Conservation (phyloP, 2,113 vertebrate species). For the Paraplagusia blochii region DNA sequence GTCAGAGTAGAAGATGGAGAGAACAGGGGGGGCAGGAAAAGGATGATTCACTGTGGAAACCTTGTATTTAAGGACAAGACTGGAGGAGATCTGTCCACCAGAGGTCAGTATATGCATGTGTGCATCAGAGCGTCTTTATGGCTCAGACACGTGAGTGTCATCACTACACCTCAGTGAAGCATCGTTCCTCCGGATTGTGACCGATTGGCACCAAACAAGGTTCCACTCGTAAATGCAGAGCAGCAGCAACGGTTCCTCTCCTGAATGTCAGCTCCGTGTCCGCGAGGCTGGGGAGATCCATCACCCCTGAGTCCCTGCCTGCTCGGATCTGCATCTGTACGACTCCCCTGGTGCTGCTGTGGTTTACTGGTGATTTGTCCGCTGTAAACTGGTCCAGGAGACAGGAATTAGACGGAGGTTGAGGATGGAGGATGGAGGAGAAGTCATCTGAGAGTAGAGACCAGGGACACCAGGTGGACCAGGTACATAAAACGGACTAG, state of each 20-base stretch:
- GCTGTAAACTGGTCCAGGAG: not conserved
- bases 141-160: constrained; percentile 24
- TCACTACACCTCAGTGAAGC: not conserved
- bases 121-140: not conserved
- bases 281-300: constrained; percentile 18
- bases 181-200: not conserved
- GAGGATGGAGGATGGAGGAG: too few species aligned
- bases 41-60: too few species aligned
- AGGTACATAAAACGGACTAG: too few species aligned
- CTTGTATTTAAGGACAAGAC: too few species aligned
- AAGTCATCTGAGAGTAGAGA: too few species aligned
- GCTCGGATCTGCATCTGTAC: constrained; percentile 25
- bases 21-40: too few species aligned
- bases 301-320: constrained; percentile 18
- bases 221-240: not conserved
- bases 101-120: constrained; percentile 8
- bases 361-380: constrained; percentile 12
- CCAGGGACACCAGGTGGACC: too few species aligned
- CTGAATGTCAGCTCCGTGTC: not conserved
- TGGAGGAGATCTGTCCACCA: too few species aligned
- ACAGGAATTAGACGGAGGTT: too few species aligned
- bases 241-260: constrained; percentile 1
- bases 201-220: not conserved
- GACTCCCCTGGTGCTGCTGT: constrained; percentile 14
- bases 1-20: too few species aligned